Percentiles rank a stretch among this genome's conserved stretches.
phyloP scores from a whole-genome alignment of 2,888 invertebrate species.

The Meta bourneti region DNA sequence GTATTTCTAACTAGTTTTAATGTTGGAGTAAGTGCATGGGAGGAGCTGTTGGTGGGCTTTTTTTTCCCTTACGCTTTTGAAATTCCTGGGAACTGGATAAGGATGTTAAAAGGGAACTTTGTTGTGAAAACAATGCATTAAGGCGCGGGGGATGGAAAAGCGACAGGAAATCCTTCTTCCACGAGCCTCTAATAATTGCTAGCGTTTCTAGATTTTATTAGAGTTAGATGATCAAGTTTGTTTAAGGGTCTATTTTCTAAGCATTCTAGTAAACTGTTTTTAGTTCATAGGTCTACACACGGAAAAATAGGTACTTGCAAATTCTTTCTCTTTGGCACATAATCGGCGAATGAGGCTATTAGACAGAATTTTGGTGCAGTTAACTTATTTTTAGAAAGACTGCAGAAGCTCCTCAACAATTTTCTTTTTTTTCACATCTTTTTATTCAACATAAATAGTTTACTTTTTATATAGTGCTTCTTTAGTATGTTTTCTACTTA shows the following conservation, averaged over 20 bases:
- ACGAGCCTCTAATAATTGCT: background rate
- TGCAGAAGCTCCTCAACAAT: no score
- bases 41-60: background rate
- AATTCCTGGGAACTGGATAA: constrained; percentile 10
- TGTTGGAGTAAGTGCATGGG: background rate
- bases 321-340: no score
- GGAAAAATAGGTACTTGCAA: no score
- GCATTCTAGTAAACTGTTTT: no score
- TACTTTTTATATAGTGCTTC: no score
- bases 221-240: background rate
- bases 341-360: no score
- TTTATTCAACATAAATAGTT: no score
- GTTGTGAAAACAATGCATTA: background rate
- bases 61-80: background rate
- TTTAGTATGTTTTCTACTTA: no score
- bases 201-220: background rate
- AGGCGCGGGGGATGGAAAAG: background rate
- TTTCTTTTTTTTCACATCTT: no score
- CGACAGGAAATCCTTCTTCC: background rate
- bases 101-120: background rate
- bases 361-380: no score
- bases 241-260: background rate
- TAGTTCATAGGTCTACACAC: no score
- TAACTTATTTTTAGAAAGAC: no score
- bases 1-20: constrained; percentile 28